A percentile compares a stretch with the other conserved stretches of the same genome.
Conservation (phyloP, 2,113 vertebrate genomes). For the Terrapene triunguis region DNA sequence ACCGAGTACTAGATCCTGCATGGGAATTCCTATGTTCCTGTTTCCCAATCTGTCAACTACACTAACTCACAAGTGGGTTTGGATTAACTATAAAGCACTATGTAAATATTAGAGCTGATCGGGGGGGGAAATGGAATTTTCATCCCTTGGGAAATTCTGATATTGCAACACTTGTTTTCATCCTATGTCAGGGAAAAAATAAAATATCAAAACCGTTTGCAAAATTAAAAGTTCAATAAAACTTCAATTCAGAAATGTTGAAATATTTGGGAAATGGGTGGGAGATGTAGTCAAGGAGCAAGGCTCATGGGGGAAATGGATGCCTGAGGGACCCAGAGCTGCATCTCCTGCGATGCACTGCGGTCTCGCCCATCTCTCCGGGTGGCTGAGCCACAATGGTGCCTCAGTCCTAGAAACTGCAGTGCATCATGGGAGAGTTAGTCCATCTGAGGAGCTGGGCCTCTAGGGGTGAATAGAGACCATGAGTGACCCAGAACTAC, state of each 20-base stretch:
- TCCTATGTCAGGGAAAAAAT: background rate
- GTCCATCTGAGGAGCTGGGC: background rate
- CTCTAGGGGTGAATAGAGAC: background rate
- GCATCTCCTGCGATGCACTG: rapidly evolving
- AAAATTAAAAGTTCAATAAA: background rate
- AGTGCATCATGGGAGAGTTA: rapidly evolving
- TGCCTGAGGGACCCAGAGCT: background rate
- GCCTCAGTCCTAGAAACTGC: background rate
- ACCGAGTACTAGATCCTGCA: background rate
- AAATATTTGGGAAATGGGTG: background rate
- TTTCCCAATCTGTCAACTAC: background rate
- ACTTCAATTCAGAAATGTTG: background rate
- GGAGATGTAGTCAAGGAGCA: rapidly evolving
- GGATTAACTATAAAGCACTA: background rate
- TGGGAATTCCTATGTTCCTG: background rate
- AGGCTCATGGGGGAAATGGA: background rate
- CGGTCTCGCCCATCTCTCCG: background rate
- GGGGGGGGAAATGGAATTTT: background rate
- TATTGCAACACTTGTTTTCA: rapidly evolving
- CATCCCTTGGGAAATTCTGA: rapidly evolving
- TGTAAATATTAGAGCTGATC: background rate
- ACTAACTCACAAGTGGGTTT: rapidly evolving
- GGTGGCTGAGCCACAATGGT: background rate
- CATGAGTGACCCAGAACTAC: background rate
- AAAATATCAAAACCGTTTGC: background rate